Conservation (phyloP, 2,113 vertebrate genomes). For the Vidua chalybeata region DNA sequence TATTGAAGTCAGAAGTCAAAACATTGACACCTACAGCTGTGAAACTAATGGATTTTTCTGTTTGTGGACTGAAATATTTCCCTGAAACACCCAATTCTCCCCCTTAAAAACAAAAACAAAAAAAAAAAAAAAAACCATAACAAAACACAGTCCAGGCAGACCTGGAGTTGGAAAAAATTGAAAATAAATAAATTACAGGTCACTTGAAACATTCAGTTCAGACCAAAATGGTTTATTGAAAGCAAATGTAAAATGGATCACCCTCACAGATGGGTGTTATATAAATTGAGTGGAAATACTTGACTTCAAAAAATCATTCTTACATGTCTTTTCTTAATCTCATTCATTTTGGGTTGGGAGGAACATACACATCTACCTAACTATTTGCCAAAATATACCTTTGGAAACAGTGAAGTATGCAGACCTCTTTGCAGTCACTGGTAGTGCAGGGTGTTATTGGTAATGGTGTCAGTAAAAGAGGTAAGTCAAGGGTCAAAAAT, state of each 20-base stretch:
- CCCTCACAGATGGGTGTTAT: background rate
- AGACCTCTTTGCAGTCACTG: background rate
- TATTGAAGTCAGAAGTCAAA: background rate
- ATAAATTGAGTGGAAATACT: constrained; percentile 7
- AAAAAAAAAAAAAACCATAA: background rate
- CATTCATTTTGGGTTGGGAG: background rate
- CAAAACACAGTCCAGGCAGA: background rate
- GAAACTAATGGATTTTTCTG: constrained; percentile 12
- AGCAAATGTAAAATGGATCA: constrained; percentile 10
- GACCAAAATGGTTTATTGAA: background rate
- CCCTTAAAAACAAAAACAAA: background rate
- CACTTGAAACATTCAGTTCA: background rate
- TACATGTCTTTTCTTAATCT: background rate
- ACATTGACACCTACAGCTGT: background rate
- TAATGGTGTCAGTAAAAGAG: background rate
- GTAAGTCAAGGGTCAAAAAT: background rate
- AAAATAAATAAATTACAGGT: background rate
- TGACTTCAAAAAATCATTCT: background rate
- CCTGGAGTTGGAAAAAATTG: background rate
- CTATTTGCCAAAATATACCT: background rate
- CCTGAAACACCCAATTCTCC: background rate
- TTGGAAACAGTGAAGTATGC: background rate
- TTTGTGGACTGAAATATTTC: background rate
- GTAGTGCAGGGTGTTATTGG: background rate
- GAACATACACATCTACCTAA: background rate